Evolutionary conservation across 2,797 vertebrate genomes (phyloP).

Genomic region (Trichosurus vulpecula): DNA sequence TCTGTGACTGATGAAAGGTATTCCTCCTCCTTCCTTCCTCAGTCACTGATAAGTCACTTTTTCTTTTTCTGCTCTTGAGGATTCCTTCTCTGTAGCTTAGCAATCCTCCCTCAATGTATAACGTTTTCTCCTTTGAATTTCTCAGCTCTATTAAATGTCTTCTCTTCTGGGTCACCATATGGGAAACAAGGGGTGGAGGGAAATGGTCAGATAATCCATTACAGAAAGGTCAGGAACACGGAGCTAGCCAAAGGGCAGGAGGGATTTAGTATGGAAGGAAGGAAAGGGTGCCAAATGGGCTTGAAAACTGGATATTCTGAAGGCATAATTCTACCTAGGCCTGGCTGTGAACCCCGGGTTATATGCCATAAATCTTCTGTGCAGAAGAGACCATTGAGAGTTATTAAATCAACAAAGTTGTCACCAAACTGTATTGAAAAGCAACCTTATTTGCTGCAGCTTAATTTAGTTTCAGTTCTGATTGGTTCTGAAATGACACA

Average conservation of each 20-base stretch:
- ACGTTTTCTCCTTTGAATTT: background rate
- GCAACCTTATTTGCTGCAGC: too few species aligned
- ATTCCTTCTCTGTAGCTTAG: background rate
- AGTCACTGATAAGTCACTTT: background rate
- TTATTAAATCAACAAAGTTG: background rate
- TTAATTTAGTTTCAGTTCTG: too few species aligned
- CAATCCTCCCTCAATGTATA: background rate
- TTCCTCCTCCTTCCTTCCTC: background rate
- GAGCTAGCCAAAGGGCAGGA: background rate
- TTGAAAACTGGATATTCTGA: background rate
- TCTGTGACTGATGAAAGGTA: background rate
- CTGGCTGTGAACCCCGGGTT: background rate
- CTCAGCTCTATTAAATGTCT: background rate
- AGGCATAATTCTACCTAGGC: background rate
- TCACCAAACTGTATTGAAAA: background rate
- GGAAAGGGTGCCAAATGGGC: background rate
- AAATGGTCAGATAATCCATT: background rate
- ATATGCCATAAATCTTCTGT: background rate
- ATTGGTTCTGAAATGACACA: too few species aligned
- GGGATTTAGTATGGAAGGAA: background rate
- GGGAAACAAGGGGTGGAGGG: background rate
- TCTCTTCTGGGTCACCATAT: background rate
- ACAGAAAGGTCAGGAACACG: background rate
- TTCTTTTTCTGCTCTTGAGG: background rate
- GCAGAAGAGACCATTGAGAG: background rate